These are phyloP conservation scores for Drosophila bifasciata DNA, from an alignment of 1,140 invertebrate genomes.

Conservation along the genomic window DNA sequence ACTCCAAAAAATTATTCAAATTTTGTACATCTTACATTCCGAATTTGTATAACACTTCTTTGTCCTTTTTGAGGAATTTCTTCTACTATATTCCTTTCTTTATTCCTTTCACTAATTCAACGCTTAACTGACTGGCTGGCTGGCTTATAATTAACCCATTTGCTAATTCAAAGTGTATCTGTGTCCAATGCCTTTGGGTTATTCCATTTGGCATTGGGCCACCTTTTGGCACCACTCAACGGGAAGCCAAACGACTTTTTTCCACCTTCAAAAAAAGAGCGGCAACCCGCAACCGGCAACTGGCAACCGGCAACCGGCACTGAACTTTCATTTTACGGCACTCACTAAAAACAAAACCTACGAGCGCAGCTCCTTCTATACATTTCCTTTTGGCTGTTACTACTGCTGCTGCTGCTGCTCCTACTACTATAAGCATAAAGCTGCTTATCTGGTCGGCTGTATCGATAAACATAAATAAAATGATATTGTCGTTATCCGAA, in stretches of 20 bases:
- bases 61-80: too few species aligned
- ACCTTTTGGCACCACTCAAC: conserved; percentile 13
- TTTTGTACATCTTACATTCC: too few species aligned
- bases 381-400: conserved; percentile 7
- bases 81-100: not conserved
- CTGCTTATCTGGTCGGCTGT: conserved; percentile 69
- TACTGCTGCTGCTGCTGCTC: conserved; percentile 37
- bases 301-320: conserved; percentile 28
- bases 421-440: conserved; percentile 43
- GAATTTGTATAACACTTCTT: too few species aligned
- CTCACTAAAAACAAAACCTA: conserved; percentile 74
- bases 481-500: conserved; percentile 66
- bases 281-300: conserved; percentile 28
- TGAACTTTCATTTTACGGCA: conserved; percentile 60
- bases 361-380: conserved; percentile 48
- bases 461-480: conserved; percentile 81
- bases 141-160: not conserved
- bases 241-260: conserved; percentile 34
- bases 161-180: conserved; percentile 3
- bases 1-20: too few species aligned
- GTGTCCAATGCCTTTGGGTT: not conserved
- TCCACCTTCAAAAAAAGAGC: conserved; percentile 14
- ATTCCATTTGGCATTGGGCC: not conserved
- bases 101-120: not conserved
- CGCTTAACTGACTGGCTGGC: too few species aligned